phyloP scores from a whole-genome alignment of 2,888 invertebrate genomes.

The Tiliacea aurago region DNA sequence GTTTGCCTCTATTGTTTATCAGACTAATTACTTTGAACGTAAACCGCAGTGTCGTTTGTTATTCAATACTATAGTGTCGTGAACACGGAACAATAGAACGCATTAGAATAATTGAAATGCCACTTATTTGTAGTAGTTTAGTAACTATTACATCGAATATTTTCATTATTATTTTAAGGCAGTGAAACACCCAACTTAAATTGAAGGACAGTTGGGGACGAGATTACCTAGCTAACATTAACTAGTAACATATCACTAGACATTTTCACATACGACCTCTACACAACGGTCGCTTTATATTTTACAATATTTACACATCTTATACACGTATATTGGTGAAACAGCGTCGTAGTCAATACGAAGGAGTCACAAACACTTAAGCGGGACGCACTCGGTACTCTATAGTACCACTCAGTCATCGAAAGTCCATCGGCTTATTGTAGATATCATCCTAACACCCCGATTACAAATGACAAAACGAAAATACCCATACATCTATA shows the following conservation, averaged over 20 bases:
- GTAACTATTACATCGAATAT: constrained; percentile 86
- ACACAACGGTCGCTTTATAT: constrained; percentile 86
- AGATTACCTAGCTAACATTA: constrained; percentile 90
- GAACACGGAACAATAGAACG: constrained; percentile 76
- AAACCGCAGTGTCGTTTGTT: constrained; percentile 56
- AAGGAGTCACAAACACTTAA: constrained; percentile 81
- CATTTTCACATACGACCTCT: constrained; percentile 89
- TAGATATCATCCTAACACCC: constrained; percentile 84
- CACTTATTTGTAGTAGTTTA: constrained; percentile 88
- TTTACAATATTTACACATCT: constrained; percentile 90
- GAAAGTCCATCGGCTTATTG: constrained; percentile 90
- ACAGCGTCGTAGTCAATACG: constrained; percentile 75
- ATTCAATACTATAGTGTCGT: constrained; percentile 69
- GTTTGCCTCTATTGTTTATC: constrained; percentile 37
- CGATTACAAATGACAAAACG: constrained; percentile 85
- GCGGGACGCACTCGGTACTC: constrained; percentile 83
- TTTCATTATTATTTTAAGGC: constrained; percentile 88
- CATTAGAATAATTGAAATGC: constrained; percentile 80
- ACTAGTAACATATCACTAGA: constrained; percentile 89
- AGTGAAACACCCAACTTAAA: constrained; percentile 91
- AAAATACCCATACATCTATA: constrained; percentile 86
- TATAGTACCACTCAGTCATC: constrained; percentile 85
- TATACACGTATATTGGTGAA: constrained; percentile 83
- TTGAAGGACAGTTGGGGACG: constrained; percentile 89
- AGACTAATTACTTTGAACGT: constrained; percentile 44